phyloP scores from a whole-genome alignment of 2,113 vertebrate genomes.

The Azemiops feae region DNA sequence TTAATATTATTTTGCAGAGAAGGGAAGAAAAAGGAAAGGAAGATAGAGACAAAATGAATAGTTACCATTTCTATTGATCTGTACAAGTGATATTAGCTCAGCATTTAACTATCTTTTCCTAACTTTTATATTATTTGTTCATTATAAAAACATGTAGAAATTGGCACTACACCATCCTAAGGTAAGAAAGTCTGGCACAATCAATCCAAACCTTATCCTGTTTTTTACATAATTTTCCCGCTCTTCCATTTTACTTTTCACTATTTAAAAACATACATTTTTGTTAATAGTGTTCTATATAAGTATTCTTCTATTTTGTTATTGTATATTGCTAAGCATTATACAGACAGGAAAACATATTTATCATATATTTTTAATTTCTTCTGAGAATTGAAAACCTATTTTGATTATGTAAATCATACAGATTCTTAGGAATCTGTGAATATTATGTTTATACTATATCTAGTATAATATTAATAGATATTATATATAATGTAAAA shows the following conservation, averaged over 20 bases:
- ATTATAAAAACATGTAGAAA: not conserved
- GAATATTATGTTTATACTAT: not conserved
- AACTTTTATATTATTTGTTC: not conserved
- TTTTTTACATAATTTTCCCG: not conserved
- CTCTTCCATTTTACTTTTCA: not conserved
- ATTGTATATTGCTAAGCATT: not conserved
- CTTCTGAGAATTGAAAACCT: not conserved
- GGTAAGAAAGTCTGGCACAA: no score
- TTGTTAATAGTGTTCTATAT: not conserved
- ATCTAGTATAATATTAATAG: slow-evolving; percentile 19
- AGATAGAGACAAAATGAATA: not conserved
- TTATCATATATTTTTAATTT: not conserved
- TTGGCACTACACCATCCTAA: not conserved
- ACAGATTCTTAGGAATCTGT: not conserved
- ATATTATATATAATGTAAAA: not conserved
- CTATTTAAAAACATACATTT: not conserved
- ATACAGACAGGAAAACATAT: not conserved
- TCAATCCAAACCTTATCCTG: not conserved
- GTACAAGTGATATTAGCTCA: not conserved
- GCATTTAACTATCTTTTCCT: not conserved
- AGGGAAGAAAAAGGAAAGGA: not conserved
- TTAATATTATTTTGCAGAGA: not conserved
- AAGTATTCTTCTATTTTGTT: not conserved
- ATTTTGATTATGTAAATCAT: not conserved
- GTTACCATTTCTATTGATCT: not conserved